Base-by-base conservation (phyloP, 2,888 invertebrate species). In the Agrochola lota region DNA sequence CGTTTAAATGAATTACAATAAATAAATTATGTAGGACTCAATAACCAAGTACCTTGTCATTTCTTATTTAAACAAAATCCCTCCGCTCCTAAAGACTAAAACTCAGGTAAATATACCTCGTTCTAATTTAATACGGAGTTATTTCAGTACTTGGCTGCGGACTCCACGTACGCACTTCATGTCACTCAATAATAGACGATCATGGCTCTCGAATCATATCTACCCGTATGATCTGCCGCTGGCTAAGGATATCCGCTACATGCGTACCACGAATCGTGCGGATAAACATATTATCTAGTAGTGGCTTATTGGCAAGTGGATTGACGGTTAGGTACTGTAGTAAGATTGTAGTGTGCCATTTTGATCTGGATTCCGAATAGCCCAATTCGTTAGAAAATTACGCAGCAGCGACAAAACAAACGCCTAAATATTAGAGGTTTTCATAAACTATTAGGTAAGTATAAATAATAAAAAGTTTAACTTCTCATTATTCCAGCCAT, bases 111-210 rank as follows among this genome's bases (percentile, higher is more conserved):
- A 66, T 52, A 62, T 46, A 69, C 60, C 59, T 60, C 59, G 35
- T 63, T 66, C 64, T 83, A 63, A 77, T 77, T 71, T 74, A 60
- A 86, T 73, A 67, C 74, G 11, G 35, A 78, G 84, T 75, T 86
- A 86, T 84, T 84, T 86, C 23, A 59, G 66, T 60, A 75, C 63
- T 86, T 84, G 87, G 87, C 84, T 52, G 30, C 70, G 30, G 64
- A 20, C 63, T 67, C 55, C n/a, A 49, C 35, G 26, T 74, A 82
- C 86, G 83, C 71, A 83, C 77, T 77, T 70, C 83, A 68, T 74
- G 74, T 83, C 74, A 83, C 74, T 74, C 86, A 83, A 40, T 83
- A 74, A 77, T 73, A 77, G 74, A 72, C 55, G 74, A 64, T 69
- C 63, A 43, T 62, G 49, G 64, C 62, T 62, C 52, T 68, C 23